Percentiles rank a stretch among this genome's conserved stretches.
phyloP scores from a whole-genome alignment of 1,140 invertebrate genomes.

The Brevipalpus yothersi region DNA sequence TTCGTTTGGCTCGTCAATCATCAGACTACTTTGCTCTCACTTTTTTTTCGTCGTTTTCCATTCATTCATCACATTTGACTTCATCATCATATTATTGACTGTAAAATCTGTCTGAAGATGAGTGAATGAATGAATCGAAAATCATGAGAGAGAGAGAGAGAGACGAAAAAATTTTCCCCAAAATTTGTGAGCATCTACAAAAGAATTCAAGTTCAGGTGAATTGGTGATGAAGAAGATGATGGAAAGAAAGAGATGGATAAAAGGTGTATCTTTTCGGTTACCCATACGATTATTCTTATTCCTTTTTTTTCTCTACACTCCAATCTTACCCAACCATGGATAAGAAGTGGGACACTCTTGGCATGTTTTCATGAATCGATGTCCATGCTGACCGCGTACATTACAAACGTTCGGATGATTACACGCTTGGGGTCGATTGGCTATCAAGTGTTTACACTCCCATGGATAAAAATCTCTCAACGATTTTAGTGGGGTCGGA shows the following conservation, averaged over 20 bases:
- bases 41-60: too few relatives aligned
- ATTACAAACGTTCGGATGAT: slow-evolving; percentile 76
- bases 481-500: slow-evolving; percentile 48
- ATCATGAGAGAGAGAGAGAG: not conserved
- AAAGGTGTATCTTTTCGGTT: not conserved
- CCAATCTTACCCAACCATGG: slow-evolving; percentile 54
- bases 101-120: too few relatives aligned
- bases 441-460: slow-evolving; percentile 34
- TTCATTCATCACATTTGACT: too few relatives aligned
- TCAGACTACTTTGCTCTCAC: too few relatives aligned
- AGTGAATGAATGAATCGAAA: too few relatives aligned
- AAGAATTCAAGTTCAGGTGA: not conserved
- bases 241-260: not conserved
- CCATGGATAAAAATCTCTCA: slow-evolving; percentile 62
- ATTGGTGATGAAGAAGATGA: not conserved
- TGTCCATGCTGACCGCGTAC: slow-evolving; percentile 80
- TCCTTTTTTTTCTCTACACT: not conserved
- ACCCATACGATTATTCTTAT: not conserved
- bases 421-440: slow-evolving; percentile 64
- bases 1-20: too few relatives aligned
- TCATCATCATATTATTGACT: too few relatives aligned
- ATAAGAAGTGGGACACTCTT: slow-evolving; percentile 72
- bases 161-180: not conserved
- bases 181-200: not conserved
- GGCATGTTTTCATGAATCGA: slow-evolving; percentile 59